Evolutionary conservation across 2,888 invertebrate species (phyloP), one percentile per base, ranked within the genome.

Genomic region (Cordilura impudica): DNA sequence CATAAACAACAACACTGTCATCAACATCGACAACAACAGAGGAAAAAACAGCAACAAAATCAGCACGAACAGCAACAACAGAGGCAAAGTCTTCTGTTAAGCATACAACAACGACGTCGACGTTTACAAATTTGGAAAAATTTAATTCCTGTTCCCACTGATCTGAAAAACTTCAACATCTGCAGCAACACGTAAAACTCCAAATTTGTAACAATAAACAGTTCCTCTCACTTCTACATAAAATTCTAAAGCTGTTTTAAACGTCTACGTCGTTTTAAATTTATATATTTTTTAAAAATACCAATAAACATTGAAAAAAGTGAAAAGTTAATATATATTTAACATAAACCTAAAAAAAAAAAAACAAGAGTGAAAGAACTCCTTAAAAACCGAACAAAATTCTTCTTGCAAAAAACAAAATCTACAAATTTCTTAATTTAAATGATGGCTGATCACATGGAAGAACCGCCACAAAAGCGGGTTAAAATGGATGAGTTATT

Each of bases 401-500:
- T 43, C 29, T 71, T 60, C 26, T 16, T 26, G 19, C n/a, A 10
- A 43, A 47, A 61, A n/a, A 10, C 18, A 58, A 65, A 72, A 21
- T 39, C 18, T 35, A 43, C 31, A 56, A 43, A 45, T 83, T 56
- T 80, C 74, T 54, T 14, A 39, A 49, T 71, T 53, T 83, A 65
- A 83, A 91, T 92, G 91, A 97, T 97, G 97, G 96, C 96, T 92
- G 97, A 97, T 94, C 96, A 96, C 92, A 93, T 96, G 91, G 96
- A 96, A 92, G 97, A 97, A 92, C 97, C 97, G 93, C 97, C 97
- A 91, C 96, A 94, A 90, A 97, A 98, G 94, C 95, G 97, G 94
- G 95, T 95, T 90, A 97, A 97, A 92, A 94, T 97, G 85, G 88
- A 87, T 91, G 95, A 96, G 93, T 95, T 95, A 69, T 84, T 81